Conservation (phyloP, 2,797 vertebrate genomes). For the Setipinna tenuifilis region DNA sequence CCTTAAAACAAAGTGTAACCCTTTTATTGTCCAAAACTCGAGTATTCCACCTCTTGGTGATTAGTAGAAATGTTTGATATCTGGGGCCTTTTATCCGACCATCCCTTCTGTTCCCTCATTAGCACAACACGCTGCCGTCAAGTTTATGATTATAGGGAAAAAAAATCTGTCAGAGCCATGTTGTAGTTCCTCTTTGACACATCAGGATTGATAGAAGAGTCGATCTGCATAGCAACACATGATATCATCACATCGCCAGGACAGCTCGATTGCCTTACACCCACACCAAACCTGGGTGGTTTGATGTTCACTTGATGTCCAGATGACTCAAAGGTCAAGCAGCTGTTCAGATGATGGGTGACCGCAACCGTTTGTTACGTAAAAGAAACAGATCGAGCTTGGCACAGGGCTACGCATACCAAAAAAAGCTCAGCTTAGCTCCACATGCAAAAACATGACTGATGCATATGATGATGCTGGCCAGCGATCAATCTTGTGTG, state of each 20-base stretch:
- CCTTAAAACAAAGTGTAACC: no score
- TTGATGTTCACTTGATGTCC: not conserved
- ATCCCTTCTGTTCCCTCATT: not conserved
- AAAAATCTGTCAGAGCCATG: not conserved
- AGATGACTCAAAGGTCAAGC: not conserved
- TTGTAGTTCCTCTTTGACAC: not conserved
- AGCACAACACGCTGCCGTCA: not conserved
- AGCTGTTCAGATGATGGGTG: not conserved
- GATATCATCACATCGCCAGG: not conserved
- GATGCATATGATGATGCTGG: not conserved
- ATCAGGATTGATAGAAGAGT: not conserved
- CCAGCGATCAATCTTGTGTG: not conserved
- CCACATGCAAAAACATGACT: not conserved
- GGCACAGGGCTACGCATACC: not conserved
- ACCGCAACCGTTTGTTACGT: not conserved
- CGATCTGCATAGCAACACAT: slow-evolving; percentile 21
- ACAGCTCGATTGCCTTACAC: not conserved
- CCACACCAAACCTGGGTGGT: not conserved
- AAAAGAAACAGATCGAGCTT: not conserved
- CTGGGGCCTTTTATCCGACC: not conserved
- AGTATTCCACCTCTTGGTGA: not conserved
- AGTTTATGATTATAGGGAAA: not conserved
- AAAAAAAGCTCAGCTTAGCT: no score
- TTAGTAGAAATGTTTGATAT: not conserved
- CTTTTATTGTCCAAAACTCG: no score